phyloP scores from a whole-genome alignment of 2,888 invertebrate genomes.

The Laothoe populi region DNA sequence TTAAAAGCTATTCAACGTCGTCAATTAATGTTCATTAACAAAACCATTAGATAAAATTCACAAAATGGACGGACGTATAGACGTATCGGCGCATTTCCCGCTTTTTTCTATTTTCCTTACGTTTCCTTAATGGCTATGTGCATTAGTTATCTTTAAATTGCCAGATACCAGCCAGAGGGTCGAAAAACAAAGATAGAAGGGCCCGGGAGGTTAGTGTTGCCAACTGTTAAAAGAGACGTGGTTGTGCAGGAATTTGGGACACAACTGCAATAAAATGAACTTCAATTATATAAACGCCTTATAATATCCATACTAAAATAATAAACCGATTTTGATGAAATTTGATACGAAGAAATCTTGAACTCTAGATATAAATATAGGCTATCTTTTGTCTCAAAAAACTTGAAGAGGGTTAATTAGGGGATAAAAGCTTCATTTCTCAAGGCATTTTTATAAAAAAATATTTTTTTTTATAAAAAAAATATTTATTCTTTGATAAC shows the following conservation, averaged over 20 bases:
- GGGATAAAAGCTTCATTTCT: too few relatives aligned
- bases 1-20: too few relatives aligned
- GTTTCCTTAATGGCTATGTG: constrained; percentile 65
- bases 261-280: background rate
- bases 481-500: too few relatives aligned
- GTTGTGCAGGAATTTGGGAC: background rate
- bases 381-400: too few relatives aligned
- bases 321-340: too few relatives aligned
- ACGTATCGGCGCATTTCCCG: constrained; percentile 26
- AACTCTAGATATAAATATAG: too few relatives aligned
- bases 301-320: too few relatives aligned
- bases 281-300: background rate
- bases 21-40: constrained; percentile 13
- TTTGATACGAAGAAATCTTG: too few relatives aligned
- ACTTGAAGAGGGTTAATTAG: too few relatives aligned
- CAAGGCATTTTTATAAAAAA: too few relatives aligned
- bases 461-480: too few relatives aligned
- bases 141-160: constrained; percentile 83
- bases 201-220: constrained; percentile 47
- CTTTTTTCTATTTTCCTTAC: constrained; percentile 21
- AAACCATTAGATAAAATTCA: constrained; percentile 16
- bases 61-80: background rate
- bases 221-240: background rate
- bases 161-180: constrained; percentile 66
- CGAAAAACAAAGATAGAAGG: constrained; percentile 67